Evolutionary conservation across 2,797 vertebrate species (phyloP).

Genomic region (Mormyrus proboscirostris): DNA sequence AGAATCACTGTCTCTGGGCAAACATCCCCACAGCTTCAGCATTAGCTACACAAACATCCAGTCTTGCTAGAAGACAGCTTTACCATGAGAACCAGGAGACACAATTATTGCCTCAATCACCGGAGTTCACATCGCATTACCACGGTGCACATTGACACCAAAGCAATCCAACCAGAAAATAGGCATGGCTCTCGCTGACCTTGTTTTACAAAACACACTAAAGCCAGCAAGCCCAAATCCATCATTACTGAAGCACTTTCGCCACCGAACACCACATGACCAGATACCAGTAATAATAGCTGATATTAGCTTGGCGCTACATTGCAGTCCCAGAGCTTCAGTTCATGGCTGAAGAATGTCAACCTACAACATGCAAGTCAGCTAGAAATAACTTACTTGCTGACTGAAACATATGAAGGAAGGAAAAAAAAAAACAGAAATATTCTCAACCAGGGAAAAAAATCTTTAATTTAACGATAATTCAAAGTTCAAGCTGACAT

Average conservation of each 20-base stretch:
- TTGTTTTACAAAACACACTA: background rate
- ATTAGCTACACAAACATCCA: background rate
- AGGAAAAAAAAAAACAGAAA: background rate
- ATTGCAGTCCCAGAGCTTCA: background rate
- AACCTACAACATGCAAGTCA: background rate
- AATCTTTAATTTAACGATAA: background rate
- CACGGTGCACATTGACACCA: background rate
- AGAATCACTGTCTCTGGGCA: background rate
- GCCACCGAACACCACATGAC: background rate
- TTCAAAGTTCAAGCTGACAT: background rate
- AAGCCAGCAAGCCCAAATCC: background rate
- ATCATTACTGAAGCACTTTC: background rate
- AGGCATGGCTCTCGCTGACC: background rate
- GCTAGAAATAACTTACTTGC: background rate
- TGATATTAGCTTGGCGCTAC: background rate
- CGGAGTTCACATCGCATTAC: background rate
- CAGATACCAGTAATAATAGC: background rate
- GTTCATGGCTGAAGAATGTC: background rate
- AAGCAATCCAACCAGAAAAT: background rate
- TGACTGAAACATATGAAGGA: background rate
- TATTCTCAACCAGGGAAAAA: background rate
- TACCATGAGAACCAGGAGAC: background rate
- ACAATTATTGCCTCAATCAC: background rate
- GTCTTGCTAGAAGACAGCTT: background rate
- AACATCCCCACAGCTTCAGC: background rate